Conservation (phyloP, 2,888 invertebrate species). For the Morpho helenor region DNA sequence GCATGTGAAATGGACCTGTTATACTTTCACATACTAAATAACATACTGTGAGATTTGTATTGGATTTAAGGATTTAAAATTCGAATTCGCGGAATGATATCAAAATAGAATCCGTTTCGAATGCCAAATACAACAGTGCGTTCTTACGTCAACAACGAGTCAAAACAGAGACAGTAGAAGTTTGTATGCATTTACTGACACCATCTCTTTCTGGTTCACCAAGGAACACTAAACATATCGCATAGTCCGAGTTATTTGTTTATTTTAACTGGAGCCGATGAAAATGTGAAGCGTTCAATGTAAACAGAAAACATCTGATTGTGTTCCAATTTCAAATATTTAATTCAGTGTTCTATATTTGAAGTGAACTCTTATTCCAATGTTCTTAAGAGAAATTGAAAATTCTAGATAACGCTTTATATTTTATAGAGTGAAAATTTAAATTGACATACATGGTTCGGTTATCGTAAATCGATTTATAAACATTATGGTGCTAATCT, state of each 20-base stretch:
- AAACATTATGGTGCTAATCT: constrained; percentile 2
- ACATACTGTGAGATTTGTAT: constrained; percentile 21
- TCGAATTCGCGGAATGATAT: constrained; percentile 9
- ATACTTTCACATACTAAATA: constrained; percentile 57
- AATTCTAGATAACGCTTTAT: background rate
- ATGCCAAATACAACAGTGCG: constrained; percentile 5
- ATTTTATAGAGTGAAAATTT: background rate
- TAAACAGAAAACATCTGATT: constrained; percentile 26
- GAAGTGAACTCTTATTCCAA: too few species aligned
- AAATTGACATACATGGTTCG: background rate
- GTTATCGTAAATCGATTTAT: background rate
- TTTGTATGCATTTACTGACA: background rate
- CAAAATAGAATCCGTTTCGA: constrained; percentile 17
- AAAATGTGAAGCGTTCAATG: constrained; percentile 13
- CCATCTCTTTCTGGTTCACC: background rate
- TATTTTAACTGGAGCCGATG: constrained; percentile 8
- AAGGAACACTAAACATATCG: background rate
- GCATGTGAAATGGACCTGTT: constrained; percentile 74
- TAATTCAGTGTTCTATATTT: too few species aligned
- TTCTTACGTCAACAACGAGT: constrained; percentile 1
- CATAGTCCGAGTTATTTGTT: constrained; percentile 1
- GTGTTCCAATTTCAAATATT: constrained; percentile 20
- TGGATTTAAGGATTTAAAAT: constrained; percentile 5
- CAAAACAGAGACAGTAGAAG: constrained; percentile 3
- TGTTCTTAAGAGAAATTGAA: too few species aligned